phyloP scores from a whole-genome alignment of 1,140 invertebrate species.

The Nymphalis io region DNA sequence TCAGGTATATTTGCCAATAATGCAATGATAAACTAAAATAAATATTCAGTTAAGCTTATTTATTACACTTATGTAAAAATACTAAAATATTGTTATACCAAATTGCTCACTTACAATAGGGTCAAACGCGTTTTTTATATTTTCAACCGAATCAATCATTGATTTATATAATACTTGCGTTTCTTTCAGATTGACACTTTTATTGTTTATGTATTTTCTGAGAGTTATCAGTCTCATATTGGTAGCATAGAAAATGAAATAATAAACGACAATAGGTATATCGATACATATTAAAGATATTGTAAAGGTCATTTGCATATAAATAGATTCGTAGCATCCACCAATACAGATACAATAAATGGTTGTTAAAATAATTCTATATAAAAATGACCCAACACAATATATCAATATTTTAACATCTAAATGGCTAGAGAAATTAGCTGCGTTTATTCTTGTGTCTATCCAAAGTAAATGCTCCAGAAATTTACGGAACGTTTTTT shows the following conservation, averaged over 20 bases:
- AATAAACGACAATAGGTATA: slow-evolving; percentile 7
- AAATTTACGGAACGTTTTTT: slow-evolving; percentile 10
- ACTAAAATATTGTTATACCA: background rate
- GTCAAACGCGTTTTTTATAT: slow-evolving; percentile 1
- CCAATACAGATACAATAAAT: background rate
- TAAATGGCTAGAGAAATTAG: background rate
- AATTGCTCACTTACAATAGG: slow-evolving; percentile 11
- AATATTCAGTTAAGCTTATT: background rate
- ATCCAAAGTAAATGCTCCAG: slow-evolving; percentile 6
- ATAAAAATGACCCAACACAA: background rate
- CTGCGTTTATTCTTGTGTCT: background rate
- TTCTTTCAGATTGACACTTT: background rate
- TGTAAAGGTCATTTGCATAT: background rate
- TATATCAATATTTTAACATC: background rate
- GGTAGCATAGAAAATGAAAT: slow-evolving; percentile 7
- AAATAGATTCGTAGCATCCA: background rate
- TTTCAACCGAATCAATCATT: slow-evolving; percentile 7
- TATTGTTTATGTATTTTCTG: background rate
- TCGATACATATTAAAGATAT: slow-evolving; percentile 12
- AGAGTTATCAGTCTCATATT: slow-evolving; percentile 1
- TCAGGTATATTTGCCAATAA: background rate
- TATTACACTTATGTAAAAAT: background rate
- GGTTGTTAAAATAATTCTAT: background rate
- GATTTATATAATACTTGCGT: slow-evolving; percentile 13
- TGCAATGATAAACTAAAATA: background rate